These are phyloP conservation scores for Hephaestus fuliginosus DNA, from an alignment of 2,797 vertebrate genomes.

Conservation along the genomic window DNA sequence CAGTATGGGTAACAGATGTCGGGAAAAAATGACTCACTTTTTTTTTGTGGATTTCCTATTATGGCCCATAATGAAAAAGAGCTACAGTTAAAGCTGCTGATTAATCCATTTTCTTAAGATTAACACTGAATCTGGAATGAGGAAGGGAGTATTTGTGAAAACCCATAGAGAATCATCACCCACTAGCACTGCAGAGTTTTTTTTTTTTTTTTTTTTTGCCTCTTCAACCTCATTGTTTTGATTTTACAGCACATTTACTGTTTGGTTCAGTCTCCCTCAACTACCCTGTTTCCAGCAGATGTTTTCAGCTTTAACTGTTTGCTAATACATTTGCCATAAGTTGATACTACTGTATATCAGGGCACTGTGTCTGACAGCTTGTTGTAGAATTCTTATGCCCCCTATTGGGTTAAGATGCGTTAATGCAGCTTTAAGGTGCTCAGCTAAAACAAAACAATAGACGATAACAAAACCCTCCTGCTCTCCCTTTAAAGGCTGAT, in stretches of 20 bases:
- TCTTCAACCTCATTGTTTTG: background rate
- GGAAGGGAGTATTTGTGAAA: background rate
- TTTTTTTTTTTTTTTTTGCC: too few relatives aligned
- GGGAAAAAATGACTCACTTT: background rate
- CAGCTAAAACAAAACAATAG: background rate
- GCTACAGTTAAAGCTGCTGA: background rate
- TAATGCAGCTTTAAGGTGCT: background rate
- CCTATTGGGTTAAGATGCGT: background rate
- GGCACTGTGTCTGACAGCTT: background rate
- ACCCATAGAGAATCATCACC: background rate
- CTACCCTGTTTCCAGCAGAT: background rate
- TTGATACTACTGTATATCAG: background rate
- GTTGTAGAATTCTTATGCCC: background rate
- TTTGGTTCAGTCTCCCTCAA: background rate
- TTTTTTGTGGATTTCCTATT: constrained; percentile 4
- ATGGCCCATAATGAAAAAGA: background rate
- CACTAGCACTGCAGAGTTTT: background rate
- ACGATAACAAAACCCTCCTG: background rate
- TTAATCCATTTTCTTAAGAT: background rate
- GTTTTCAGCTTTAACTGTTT: background rate
- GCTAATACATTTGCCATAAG: background rate
- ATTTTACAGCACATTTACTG: background rate
- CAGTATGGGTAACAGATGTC: background rate
- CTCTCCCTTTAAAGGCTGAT: background rate
- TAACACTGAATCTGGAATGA: background rate